These are phyloP conservation scores for Pseudopodoces humilis DNA, from an alignment of 2,113 vertebrate species.

Conservation along the genomic window DNA sequence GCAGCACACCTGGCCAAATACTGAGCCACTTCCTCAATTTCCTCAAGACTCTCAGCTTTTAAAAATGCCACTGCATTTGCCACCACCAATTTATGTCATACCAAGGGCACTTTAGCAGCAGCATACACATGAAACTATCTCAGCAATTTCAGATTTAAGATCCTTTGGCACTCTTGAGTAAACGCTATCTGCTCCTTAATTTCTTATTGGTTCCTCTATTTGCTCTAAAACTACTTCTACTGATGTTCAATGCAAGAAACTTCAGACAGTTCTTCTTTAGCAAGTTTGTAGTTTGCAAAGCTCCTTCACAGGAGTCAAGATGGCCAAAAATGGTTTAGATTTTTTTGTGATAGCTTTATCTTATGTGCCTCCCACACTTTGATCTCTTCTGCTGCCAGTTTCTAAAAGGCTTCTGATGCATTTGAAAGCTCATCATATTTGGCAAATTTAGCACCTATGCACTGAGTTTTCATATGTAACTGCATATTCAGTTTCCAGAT, in stretches of 20 bases:
- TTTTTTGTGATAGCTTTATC: neutral
- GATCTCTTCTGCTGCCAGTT: neutral
- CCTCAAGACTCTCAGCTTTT: neutral
- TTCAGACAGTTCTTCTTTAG: neutral
- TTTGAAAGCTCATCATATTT: neutral
- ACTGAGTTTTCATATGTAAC: neutral
- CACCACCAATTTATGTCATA: neutral
- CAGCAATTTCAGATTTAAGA: conserved; percentile 2
- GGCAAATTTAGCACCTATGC: neutral
- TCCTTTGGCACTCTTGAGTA: neutral
- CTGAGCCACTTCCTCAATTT: neutral
- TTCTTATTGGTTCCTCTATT: conserved; percentile 8
- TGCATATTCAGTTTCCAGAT: neutral
- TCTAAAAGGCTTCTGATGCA: neutral
- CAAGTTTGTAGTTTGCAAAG: neutral
- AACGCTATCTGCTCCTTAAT: neutral
- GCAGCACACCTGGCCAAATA: fast-evolving
- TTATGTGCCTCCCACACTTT: neutral
- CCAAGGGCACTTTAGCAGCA: neutral
- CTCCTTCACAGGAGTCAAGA: neutral
- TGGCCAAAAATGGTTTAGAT: neutral
- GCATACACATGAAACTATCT: neutral
- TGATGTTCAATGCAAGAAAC: neutral
- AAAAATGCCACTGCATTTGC: neutral
- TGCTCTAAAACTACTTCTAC: neutral